Base-by-base conservation (phyloP, 2,113 vertebrate genomes). In the Sigmodon hispidus region DNA sequence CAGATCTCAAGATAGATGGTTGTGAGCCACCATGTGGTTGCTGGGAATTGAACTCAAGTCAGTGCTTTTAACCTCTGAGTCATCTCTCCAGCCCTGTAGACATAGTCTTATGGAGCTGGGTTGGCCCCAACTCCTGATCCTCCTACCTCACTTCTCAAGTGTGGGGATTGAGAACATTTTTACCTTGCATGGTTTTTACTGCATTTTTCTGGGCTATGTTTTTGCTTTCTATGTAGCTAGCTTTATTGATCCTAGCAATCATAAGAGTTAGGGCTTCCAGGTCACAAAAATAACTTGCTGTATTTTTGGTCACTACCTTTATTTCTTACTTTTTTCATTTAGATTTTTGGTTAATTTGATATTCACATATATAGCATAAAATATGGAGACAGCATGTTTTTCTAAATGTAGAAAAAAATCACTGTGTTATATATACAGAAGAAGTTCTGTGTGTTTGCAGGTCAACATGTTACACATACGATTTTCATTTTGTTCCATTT, bases 241-340 rank as follows among this genome's bases (percentile, higher is more conserved):
- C 48, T 80, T 57, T 80, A 83, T 94, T 76, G 34, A 40, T 77
- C 52, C 76, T 89, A 81, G 52, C 36, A 88, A 93, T 89, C 34
- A 36, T 52, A 91, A 70, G 48, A 91, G 79, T 55, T 89, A 91
- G 48, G n/a, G 67, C 79, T 91, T 87, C 7, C 70, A 69, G 31
- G 12, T 79, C 40, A 94, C 48, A 83, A 72, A 95, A 92, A 76
- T 67, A 85, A 83, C 12, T 86, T 67, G 40, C 52, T 36, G 3
- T 79, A 61, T 67, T 95, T 95, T 94, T 36, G 90, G 87, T 72
- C 5, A 86, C 36, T 7, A 86, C 36, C 50, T 85, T 67, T 50
- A 73, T 55, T 85, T 6, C 34, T 79, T 77, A n/a, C 63, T 84
- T 88, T 84, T 95, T 79, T 94, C 36, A 94, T 76, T 87, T 87